phyloP scores from a whole-genome alignment of 2,113 vertebrate species.

The Ginglymostoma cirratum region DNA sequence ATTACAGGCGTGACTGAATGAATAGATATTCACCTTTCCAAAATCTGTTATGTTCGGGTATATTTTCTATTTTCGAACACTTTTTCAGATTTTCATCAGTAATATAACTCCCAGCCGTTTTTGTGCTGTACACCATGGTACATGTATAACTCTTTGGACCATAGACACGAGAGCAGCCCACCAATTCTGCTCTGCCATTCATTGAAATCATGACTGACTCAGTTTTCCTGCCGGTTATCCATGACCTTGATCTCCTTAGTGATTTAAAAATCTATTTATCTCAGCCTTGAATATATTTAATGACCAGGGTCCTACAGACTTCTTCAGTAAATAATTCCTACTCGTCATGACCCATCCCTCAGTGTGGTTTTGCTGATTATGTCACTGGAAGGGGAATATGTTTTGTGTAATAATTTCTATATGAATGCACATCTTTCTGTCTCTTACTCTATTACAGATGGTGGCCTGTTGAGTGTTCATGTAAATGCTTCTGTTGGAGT shows the following conservation, averaged over 20 bases:
- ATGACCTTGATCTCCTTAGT: too few relatives aligned
- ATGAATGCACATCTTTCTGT: background rate
- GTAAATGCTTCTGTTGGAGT: background rate
- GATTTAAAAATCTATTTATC: too few relatives aligned
- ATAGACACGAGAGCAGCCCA: too few relatives aligned
- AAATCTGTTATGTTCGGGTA: background rate
- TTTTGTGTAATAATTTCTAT: background rate
- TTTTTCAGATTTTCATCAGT: background rate
- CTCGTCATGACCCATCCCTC: background rate
- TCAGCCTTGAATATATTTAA: too few relatives aligned
- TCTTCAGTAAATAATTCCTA: background rate
- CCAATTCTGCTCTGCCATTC: too few relatives aligned
- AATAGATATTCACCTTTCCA: background rate
- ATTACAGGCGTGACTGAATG: background rate
- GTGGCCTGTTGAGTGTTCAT: background rate
- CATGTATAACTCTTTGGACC: background rate
- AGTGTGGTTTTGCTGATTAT: background rate
- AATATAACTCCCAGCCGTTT: background rate
- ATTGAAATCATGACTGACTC: too few relatives aligned
- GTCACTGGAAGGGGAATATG: background rate
- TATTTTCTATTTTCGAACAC: background rate
- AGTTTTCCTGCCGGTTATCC: too few relatives aligned
- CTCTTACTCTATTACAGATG: background rate
- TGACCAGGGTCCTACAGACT: too few relatives aligned
- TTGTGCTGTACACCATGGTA: background rate